Conservation (phyloP, 2,888 invertebrate species). For the Bimastos eiseni region DNA sequence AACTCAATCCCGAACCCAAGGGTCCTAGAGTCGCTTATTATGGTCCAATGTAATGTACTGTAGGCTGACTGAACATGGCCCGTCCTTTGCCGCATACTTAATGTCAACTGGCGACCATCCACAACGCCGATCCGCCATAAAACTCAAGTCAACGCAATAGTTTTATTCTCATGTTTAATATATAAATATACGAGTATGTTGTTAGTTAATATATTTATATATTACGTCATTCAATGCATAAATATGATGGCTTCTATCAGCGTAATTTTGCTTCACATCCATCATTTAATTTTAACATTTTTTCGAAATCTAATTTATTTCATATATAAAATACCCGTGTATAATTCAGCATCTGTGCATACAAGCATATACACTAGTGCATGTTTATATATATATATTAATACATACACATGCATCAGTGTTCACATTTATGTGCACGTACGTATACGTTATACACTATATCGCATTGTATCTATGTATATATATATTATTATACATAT, state of each 20-base stretch:
- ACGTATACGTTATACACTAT: background rate
- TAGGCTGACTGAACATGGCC: background rate
- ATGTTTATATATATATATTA: background rate
- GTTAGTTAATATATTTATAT: background rate
- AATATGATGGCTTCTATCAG: slow-evolving; percentile 13
- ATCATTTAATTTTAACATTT: background rate
- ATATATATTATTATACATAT: background rate
- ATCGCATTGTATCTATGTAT: background rate
- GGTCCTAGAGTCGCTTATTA: background rate
- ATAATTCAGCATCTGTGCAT: background rate
- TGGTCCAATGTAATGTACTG: background rate
- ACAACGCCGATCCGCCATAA: background rate
- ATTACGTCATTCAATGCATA: background rate
- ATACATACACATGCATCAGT: background rate
- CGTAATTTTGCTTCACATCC: background rate
- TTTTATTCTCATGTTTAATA: background rate
- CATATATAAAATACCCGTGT: background rate
- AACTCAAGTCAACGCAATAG: background rate
- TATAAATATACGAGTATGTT: background rate
- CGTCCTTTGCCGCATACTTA: background rate
- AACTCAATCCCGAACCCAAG: too few relatives aligned
- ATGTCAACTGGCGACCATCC: background rate
- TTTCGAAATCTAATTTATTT: background rate
- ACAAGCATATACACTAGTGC: background rate
- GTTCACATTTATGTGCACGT: slow-evolving; percentile 13